Conservation (phyloP, 2,113 vertebrate species). For the Bufo bufo region DNA sequence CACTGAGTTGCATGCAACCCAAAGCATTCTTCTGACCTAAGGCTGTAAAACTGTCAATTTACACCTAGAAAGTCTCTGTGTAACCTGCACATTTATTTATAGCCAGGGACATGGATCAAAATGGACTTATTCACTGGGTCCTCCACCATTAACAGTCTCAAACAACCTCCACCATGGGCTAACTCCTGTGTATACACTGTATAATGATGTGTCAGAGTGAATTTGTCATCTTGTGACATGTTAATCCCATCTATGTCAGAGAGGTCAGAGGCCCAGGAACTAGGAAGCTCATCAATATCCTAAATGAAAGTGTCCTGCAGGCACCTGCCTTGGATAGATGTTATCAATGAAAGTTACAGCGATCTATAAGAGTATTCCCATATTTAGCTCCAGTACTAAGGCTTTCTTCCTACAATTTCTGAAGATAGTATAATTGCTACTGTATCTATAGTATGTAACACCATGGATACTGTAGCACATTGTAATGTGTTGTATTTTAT, state of each 20-base stretch:
- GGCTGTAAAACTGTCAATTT: no score
- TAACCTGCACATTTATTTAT: no score
- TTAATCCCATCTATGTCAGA: background rate
- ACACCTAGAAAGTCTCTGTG: no score
- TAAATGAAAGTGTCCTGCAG: background rate
- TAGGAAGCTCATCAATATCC: background rate
- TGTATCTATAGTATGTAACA: no score
- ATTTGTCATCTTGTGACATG: background rate
- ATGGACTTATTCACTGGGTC: no score
- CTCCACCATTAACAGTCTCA: background rate
- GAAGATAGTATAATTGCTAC: no score
- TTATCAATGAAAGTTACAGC: background rate
- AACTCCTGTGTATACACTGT: background rate
- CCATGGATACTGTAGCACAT: background rate
- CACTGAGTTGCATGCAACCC: no score
- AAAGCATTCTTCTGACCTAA: no score
- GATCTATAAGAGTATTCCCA: background rate
- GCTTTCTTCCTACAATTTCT: no score
- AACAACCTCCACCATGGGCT: background rate
- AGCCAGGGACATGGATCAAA: no score
- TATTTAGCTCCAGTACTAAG: background rate
- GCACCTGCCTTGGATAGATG: background rate
- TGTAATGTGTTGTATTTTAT: background rate
- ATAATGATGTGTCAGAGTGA: background rate
- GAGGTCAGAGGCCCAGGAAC: background rate